Base-by-base conservation (phyloP, 1,140 invertebrate genomes). In the Macrosteles quadrilineatus region DNA sequence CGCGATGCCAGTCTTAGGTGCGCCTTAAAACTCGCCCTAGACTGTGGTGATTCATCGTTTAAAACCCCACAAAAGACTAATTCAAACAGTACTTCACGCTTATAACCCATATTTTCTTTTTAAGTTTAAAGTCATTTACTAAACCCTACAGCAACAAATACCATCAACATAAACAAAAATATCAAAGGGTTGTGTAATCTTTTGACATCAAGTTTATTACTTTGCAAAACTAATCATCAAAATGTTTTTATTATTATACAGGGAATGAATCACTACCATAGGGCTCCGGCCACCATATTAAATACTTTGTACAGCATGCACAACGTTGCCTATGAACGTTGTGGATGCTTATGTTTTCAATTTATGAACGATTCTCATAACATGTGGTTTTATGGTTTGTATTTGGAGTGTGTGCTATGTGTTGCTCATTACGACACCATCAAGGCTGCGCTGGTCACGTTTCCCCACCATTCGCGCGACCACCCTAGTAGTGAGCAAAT, bases 1-100 rank as follows among this genome's bases (percentile, higher is more conserved):
- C 84, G 93, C 92, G 84, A 93, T 95, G 85, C 92, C 93, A 85
- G 84, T 95, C 89, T 91, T 94, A 94, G 92, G 93, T 94, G 69
- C 63, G 69, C 43, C 45, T 43, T 27, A 36, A 40, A 29, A 29
- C 50, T 65, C 23, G 66, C 65, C 64, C 67, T 1, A 43, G 12
- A 17, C 25, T 14, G 25, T 40, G 23, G 21, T 47, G 29, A 17
- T 55, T 53, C 62, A 31, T 27, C 23, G 1, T 27, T n/a, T n/a
- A n/a, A n/a, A n/a, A n/a, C n/a, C n/a, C n/a, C n/a, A 31, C n/a
- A n/a, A n/a, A n/a, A n/a, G n/a, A n/a, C n/a, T n/a, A n/a, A n/a
- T n/a, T n/a, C n/a, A n/a, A n/a, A n/a, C n/a, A n/a, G n/a, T n/a
- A n/a, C n/a, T n/a, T n/a, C n/a, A n/a, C n/a, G n/a, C n/a, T n/a